phyloP scores from a whole-genome alignment of 2,888 invertebrate genomes.

The Cheilosia impressa region DNA sequence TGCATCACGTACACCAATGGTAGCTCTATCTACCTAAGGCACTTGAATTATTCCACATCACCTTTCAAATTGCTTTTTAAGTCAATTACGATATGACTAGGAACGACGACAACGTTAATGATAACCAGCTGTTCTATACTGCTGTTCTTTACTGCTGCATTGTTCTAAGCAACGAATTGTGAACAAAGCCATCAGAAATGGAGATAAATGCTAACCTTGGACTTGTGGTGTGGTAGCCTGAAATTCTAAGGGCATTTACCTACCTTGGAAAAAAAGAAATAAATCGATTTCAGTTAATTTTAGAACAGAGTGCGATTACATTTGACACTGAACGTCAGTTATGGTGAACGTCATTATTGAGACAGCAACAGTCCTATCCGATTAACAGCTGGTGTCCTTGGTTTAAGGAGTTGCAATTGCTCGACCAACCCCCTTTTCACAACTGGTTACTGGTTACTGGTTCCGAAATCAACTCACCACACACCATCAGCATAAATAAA shows the following conservation, averaged over 20 bases:
- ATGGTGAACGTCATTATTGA: background rate
- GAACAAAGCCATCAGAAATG: conserved; percentile 18
- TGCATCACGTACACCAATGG: no score
- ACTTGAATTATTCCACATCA: background rate
- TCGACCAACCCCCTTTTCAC: no score
- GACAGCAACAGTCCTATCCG: background rate
- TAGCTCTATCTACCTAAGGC: no score
- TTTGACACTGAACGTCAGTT: conserved; percentile 4
- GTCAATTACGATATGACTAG: no score
- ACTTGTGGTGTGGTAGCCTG: conserved; percentile 26
- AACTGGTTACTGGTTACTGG: no score
- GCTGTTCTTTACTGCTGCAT: background rate
- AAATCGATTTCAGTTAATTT: background rate
- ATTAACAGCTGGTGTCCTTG: background rate
- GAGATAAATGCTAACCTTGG: conserved; percentile 44
- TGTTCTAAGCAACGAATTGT: background rate
- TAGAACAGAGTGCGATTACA: conserved; percentile 3
- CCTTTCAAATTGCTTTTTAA: no score
- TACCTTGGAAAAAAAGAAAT: conserved; percentile 1
- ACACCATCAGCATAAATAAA: background rate
- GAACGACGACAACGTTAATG: background rate
- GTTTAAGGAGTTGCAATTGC: no score
- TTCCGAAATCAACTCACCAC: background rate
- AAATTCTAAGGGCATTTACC: conserved; percentile 36
- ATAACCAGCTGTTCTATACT: conserved; percentile 7